These are phyloP conservation scores for Chironomus tepperi DNA, from an alignment of 1,140 invertebrate genomes.

Conservation along the genomic window DNA sequence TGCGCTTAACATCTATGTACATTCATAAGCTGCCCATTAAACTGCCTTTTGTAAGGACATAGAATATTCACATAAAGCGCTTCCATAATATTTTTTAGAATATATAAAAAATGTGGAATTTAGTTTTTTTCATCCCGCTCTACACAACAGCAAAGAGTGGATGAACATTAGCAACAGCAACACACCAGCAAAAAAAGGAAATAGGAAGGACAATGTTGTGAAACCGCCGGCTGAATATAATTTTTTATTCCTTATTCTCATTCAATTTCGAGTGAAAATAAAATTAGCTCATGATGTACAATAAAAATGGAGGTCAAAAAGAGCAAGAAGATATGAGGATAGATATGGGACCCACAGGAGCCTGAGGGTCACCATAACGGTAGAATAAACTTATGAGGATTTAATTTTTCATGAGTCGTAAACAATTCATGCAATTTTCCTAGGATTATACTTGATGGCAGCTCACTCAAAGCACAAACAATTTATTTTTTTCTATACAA, in stretches of 20 bases:
- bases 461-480: too few species aligned
- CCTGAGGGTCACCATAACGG: background rate
- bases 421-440: conserved; percentile 21
- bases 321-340: too few species aligned
- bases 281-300: background rate
- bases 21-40: too few species aligned
- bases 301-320: background rate
- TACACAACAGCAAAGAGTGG: background rate
- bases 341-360: background rate
- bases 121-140: background rate
- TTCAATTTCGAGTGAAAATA: background rate
- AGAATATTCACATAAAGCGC: too few species aligned
- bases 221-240: background rate
- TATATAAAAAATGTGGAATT: background rate
- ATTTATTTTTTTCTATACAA: too few species aligned
- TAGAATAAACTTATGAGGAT: conserved; percentile 11
- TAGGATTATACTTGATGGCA: background rate
- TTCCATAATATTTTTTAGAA: background rate
- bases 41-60: too few species aligned
- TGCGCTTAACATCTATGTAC: too few species aligned
- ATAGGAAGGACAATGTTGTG: background rate
- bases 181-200: background rate
- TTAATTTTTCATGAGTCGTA: conserved; percentile 20
- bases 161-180: background rate
- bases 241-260: background rate